phyloP scores from a whole-genome alignment of 1,140 invertebrate species.

The Pantala flavescens region DNA sequence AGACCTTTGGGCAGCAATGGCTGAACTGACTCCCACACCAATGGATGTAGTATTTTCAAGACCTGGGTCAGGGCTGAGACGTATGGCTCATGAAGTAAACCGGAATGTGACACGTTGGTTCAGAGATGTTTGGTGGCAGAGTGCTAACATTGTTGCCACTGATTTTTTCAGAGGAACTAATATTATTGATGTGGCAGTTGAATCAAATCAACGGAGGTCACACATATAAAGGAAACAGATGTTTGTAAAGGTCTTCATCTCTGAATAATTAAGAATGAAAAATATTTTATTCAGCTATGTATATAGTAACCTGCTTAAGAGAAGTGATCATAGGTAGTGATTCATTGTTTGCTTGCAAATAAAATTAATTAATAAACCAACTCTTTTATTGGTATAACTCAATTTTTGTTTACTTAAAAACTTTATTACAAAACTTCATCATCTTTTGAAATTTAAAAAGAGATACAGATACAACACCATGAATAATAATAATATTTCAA shows the following conservation, averaged over 20 bases:
- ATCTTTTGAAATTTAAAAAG: too few relatives aligned
- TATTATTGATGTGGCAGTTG: conserved; percentile 56
- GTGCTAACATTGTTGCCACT: conserved; percentile 60
- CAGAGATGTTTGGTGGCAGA: conserved; percentile 47
- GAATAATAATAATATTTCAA: too few relatives aligned
- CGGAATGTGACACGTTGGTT: conserved; percentile 54
- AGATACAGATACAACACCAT: too few relatives aligned
- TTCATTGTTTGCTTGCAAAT: too few relatives aligned
- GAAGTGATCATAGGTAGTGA: too few relatives aligned
- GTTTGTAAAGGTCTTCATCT: background rate
- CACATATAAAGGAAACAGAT: background rate
- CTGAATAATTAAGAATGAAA: background rate
- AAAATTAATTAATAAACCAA: too few relatives aligned
- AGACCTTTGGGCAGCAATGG: conserved; percentile 62
- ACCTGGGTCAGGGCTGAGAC: conserved; percentile 48
- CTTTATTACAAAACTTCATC: too few relatives aligned
- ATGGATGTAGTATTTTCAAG: conserved; percentile 53
- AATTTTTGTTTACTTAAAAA: too few relatives aligned
- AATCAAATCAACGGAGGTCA: conserved; percentile 36
- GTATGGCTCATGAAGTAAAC: conserved; percentile 58
- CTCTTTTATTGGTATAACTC: too few relatives aligned
- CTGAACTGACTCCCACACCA: conserved; percentile 61
- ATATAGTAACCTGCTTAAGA: background rate
- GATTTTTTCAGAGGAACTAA: conserved; percentile 72
- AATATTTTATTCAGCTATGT: background rate